Evolutionary conservation across 2,888 invertebrate genomes (phyloP).

Genomic region (Acrobasis suavella): DNA sequence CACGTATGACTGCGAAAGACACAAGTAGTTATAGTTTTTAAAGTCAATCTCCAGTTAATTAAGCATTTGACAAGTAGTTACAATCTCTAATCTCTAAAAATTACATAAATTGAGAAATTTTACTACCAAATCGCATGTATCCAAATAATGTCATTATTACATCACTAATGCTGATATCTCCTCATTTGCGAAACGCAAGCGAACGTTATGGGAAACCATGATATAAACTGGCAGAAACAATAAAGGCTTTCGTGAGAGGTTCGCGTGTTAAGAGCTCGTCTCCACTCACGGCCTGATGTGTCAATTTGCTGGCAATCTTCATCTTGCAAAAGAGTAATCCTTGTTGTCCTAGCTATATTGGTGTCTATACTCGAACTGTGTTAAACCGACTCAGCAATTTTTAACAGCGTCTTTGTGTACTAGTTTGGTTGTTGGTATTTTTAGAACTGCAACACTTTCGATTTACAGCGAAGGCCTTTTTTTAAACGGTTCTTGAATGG

Average conservation of each 20-base stretch:
- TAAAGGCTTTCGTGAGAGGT: constrained; percentile 1
- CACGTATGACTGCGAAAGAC: too few relatives aligned
- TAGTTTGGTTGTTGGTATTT: too few relatives aligned
- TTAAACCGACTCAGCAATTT: too few relatives aligned
- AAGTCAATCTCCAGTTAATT: background rate
- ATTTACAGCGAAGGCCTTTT: too few relatives aligned
- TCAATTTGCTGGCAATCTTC: constrained; percentile 13
- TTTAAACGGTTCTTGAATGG: too few relatives aligned
- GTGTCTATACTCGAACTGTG: too few relatives aligned
- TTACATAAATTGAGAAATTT: constrained; percentile 11
- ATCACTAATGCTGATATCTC: background rate
- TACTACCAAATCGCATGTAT: constrained; percentile 11
- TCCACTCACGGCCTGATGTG: constrained; percentile 7
- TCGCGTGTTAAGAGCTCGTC: constrained; percentile 12
- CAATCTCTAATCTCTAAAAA: background rate
- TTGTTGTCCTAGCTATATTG: too few relatives aligned
- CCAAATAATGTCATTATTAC: constrained; percentile 2
- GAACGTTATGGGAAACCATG: constrained; percentile 8
- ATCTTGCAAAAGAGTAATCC: constrained; percentile 1
- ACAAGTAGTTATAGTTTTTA: too few relatives aligned
- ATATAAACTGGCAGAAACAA: background rate
- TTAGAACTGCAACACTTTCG: too few relatives aligned
- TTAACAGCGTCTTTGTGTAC: too few relatives aligned
- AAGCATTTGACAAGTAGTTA: background rate
- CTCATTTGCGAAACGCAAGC: background rate